A percentile compares a stretch with the other conserved stretches of the same genome.
Evolutionary conservation across 2,888 invertebrate genomes (phyloP).

Genomic region (Eustalomyia histrio): DNA sequence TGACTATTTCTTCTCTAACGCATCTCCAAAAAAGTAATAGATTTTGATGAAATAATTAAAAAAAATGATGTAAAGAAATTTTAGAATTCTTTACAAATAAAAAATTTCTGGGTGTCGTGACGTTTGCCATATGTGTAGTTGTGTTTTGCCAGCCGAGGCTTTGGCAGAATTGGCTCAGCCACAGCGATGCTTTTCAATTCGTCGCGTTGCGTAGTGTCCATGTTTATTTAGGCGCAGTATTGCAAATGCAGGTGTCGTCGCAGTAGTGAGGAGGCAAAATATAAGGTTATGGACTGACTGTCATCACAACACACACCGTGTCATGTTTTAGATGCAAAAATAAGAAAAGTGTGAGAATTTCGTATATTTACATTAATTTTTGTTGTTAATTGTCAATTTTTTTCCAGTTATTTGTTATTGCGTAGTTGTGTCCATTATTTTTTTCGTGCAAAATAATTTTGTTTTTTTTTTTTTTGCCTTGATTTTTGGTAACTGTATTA

Average conservation of each 20-base stretch:
- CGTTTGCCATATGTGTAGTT: slow-evolving; percentile 69
- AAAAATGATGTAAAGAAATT: slow-evolving; percentile 48
- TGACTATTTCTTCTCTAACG: background rate
- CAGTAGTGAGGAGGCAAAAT: slow-evolving; percentile 38
- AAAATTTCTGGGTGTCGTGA: slow-evolving; percentile 73
- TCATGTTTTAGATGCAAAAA: slow-evolving; percentile 5
- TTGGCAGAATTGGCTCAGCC: slow-evolving; percentile 66
- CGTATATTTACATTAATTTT: background rate
- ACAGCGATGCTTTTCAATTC: slow-evolving; percentile 71
- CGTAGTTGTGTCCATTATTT: slow-evolving; percentile 5
- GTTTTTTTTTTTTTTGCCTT: too few relatives aligned
- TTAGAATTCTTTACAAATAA: slow-evolving; percentile 58
- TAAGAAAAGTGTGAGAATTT: slow-evolving; percentile 65
- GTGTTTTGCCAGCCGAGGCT: slow-evolving; percentile 43
- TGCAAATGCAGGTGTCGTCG: slow-evolving; percentile 72
- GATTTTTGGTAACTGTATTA: too few relatives aligned
- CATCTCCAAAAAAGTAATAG: background rate
- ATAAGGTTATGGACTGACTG: slow-evolving; percentile 58
- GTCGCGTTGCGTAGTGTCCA: slow-evolving; percentile 67
- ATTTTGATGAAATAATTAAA: slow-evolving; percentile 10
- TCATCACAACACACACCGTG: slow-evolving; percentile 29
- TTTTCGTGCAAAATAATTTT: too few relatives aligned
- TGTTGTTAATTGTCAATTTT: background rate
- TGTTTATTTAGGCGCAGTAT: slow-evolving; percentile 62
- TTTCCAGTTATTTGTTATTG: slow-evolving; percentile 4